Percentiles rank a stretch among this genome's conserved stretches.
Evolutionary conservation across 1,140 invertebrate species (phyloP).

Genomic region (Pachyrhynchus sulphureomaculatus): DNA sequence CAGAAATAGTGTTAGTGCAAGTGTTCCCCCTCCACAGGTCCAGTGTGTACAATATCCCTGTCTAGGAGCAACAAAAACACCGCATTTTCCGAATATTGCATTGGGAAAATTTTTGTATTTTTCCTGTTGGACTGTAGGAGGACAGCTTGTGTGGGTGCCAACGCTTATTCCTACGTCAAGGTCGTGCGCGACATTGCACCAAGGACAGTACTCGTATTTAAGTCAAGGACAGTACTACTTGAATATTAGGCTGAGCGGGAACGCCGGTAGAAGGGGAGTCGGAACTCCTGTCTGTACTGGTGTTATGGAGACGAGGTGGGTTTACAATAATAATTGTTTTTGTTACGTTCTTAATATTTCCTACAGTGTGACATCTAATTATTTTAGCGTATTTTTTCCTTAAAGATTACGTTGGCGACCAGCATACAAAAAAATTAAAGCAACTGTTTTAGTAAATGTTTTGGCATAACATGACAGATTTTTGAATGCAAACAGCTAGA

Average conservation of each 20-base stretch:
- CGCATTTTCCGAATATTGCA: neutral
- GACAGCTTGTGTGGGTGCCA: conserved; percentile 12
- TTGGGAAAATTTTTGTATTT: conserved; percentile 13
- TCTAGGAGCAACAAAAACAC: conserved; percentile 7
- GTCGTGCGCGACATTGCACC: neutral
- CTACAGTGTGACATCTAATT: too few species aligned
- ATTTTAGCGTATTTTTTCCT: too few species aligned
- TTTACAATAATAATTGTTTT: neutral
- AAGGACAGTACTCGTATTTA: conserved; percentile 17
- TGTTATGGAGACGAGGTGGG: conserved; percentile 32
- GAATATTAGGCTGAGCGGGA: conserved; percentile 16
- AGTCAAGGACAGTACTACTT: conserved; percentile 24
- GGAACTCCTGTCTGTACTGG: conserved; percentile 17
- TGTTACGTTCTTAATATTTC: too few species aligned
- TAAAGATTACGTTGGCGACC: too few species aligned
- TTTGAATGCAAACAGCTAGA: too few species aligned
- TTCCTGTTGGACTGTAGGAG: conserved; percentile 17
- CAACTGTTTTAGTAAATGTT: too few species aligned
- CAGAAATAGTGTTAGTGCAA: conserved; percentile 8
- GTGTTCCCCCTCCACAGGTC: conserved; percentile 16
- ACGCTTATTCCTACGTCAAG: conserved; percentile 4
- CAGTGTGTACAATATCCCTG: conserved; percentile 19
- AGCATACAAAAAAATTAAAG: too few species aligned
- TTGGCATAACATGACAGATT: too few species aligned
- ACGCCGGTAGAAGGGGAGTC: conserved; percentile 8